Percentiles rank a stretch among this genome's conserved stretches.
These are phyloP conservation scores for Allygus modestus DNA, from an alignment of 2,888 invertebrate species.

Conservation along the genomic window DNA sequence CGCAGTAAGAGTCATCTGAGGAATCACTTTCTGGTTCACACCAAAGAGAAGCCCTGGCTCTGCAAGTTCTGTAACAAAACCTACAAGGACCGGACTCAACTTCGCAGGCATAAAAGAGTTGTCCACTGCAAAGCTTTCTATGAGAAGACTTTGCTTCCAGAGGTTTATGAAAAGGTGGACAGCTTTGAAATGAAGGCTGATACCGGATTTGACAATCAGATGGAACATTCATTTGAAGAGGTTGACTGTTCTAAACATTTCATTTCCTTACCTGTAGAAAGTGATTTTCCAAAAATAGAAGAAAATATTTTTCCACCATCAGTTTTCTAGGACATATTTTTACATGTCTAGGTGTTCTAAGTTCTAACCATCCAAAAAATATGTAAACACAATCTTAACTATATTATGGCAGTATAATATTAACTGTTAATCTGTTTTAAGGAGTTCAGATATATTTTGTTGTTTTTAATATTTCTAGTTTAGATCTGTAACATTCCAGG, in stretches of 20 bases:
- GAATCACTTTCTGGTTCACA: constrained; percentile 54
- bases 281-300: not conserved
- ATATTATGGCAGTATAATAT: too few relatives aligned
- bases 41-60: constrained; percentile 33
- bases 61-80: constrained; percentile 47
- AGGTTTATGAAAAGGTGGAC: not conserved
- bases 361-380: too few relatives aligned
- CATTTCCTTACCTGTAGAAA: constrained; percentile 3
- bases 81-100: constrained; percentile 1
- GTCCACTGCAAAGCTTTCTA: constrained; percentile 32
- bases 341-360: not conserved
- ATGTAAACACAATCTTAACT: too few relatives aligned
- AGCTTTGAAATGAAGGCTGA: not conserved
- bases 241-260: not conserved
- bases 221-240: not conserved
- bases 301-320: constrained; percentile 9
- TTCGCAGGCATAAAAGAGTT: constrained; percentile 26
- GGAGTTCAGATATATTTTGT: too few relatives aligned
- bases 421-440: too few relatives aligned
- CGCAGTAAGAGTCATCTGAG: constrained; percentile 29
- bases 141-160: not conserved
- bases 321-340: not conserved
- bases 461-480: too few relatives aligned
- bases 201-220: not conserved
- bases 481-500: too few relatives aligned